A percentile compares a stretch with the other conserved stretches of the same genome.
Conservation (phyloP, 35 echinoderm and acorn worm genomes). For the Chiridota heheva region DNA sequence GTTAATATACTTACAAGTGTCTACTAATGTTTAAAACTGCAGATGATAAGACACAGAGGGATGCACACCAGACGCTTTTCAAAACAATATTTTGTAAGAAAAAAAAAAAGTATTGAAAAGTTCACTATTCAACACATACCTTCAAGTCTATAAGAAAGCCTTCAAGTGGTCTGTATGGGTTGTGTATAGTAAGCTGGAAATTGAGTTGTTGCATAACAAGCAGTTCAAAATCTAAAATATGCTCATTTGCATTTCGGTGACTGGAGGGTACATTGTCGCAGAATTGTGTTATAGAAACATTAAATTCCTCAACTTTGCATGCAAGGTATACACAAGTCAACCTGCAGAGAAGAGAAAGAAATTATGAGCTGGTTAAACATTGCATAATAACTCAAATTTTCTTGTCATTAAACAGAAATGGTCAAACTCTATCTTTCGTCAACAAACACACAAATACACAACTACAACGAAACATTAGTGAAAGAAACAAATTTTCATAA, state of each 20-base stretch:
- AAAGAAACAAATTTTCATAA: not conserved
- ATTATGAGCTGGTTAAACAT: not conserved
- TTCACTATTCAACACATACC: no score
- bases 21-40: no score
- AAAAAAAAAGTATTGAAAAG: no score
- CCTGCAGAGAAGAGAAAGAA: constrained; percentile 49
- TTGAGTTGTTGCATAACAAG: constrained; percentile 86
- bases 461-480: not conserved
- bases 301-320: constrained; percentile 98
- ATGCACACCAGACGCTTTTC: no score
- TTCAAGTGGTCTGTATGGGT: constrained; percentile 89
- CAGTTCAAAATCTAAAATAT: constrained; percentile 81
- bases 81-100: no score
- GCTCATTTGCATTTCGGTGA: constrained; percentile 66
- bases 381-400: not conserved
- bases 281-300: constrained; percentile 95
- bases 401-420: not conserved
- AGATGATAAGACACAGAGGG: no score
- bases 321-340: constrained; percentile 94
- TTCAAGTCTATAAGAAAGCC: constrained; percentile 95
- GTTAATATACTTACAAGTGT: no score
- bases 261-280: constrained; percentile 76
- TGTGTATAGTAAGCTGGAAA: constrained; percentile 94
- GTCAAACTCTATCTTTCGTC: not conserved
- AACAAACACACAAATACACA: not conserved